Evolutionary conservation across 2,113 vertebrate species (phyloP), one percentile per base, ranked within the genome.

Genomic region (Sinocyclocheilus grahami): DNA sequence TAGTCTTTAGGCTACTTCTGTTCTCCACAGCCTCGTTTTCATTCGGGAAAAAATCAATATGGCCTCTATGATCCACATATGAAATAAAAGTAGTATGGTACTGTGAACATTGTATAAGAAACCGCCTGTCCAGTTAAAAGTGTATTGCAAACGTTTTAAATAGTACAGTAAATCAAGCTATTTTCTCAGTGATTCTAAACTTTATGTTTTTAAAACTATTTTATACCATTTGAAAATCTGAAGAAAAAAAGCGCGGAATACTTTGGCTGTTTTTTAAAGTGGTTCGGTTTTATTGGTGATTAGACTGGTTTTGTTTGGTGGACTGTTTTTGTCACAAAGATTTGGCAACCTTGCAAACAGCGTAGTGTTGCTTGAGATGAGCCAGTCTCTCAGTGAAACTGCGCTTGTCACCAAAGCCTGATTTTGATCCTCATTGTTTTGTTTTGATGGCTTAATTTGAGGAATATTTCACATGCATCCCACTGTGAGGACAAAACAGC

Each of bases 281-380:
- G 3, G 67, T 20, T 69, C 16, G 69, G 7, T 20, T 3, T 42
- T 42, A 1, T 37, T 37, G 67, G 7, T 22, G 3, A 5, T n/a
- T 20, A n/a, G 33, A 9, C 9, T 72, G 8, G 20, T 72, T 72
- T 42, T 72, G 7, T 20, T 62, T 62, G 11, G 51, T n/a, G 58
- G 6, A 62, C 58, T 13, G 27, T 67, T 12, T 67, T 24, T 75
- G 72, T 13, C 10, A 7, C n/a, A 51, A 51, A 76, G 11, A 76
- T 11, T 12, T 51, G 74, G 74, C 74, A 76, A 76, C 74, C 74
- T 12, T 24, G 13, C 20, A 51, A 72, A 72, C 22, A 75, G 72
- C 39, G 3, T 37, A 39, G 20, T 76, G 46, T 76, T 46, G 74
- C 42, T 53, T 77, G 39, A 77, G 22, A 51, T 24, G 46, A 77